These are phyloP conservation scores for Anadara kagoshimensis DNA, from an alignment of 1,140 invertebrate species.

Conservation along the genomic window DNA sequence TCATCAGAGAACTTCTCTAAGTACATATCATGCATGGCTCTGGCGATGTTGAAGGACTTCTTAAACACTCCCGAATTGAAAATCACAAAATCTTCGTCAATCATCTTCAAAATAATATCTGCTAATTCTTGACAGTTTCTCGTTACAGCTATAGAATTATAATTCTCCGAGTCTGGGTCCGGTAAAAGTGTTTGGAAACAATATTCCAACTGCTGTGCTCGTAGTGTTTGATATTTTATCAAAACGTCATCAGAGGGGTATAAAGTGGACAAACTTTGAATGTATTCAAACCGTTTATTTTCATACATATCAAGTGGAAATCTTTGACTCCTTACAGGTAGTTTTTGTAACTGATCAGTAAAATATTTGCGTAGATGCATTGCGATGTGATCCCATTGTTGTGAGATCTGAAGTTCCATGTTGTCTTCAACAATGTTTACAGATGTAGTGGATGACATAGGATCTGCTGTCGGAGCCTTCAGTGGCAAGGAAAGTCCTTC, in stretches of 20 bases:
- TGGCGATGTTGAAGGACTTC: constrained; percentile 52
- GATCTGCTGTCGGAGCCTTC: constrained; percentile 35
- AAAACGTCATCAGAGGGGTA: constrained; percentile 58
- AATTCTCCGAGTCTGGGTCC: constrained; percentile 52
- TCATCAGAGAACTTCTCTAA: constrained; percentile 69
- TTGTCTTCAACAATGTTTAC: constrained; percentile 62
- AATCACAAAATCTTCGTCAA: constrained; percentile 68
- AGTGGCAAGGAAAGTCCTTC: constrained; percentile 64
- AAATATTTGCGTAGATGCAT: constrained; percentile 50
- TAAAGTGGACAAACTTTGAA: constrained; percentile 62
- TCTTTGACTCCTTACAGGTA: constrained; percentile 46
- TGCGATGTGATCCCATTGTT: constrained; percentile 57
- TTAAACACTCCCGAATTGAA: constrained; percentile 65
- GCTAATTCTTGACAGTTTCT: constrained; percentile 60
- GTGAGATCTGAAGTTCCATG: constrained; percentile 52
- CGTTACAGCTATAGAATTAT: constrained; percentile 58
- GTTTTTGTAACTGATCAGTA: constrained; percentile 47
- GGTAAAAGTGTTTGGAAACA: constrained; percentile 60
- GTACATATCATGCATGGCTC: constrained; percentile 66
- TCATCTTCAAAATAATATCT: constrained; percentile 64
- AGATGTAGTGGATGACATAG: constrained; percentile 58
- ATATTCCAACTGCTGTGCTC: constrained; percentile 61
- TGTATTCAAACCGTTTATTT: constrained; percentile 54
- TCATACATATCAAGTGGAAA: constrained; percentile 45
- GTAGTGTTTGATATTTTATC: constrained; percentile 50